These are phyloP conservation scores for Hapalemur alaotrensis DNA, from an alignment of 2,797 vertebrate genomes.

Conservation along the genomic window DNA sequence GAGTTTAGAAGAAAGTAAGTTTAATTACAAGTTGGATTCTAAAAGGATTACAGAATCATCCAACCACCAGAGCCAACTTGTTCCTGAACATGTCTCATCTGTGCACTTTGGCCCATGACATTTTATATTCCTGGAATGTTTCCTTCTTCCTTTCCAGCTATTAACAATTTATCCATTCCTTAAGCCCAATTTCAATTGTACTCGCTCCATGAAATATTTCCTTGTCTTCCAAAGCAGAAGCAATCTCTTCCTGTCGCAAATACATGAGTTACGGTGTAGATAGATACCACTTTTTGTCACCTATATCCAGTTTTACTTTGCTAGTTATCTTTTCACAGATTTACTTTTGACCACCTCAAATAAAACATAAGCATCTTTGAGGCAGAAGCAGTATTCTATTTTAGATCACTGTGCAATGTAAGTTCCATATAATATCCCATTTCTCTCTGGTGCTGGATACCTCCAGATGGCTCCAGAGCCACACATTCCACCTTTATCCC, in stretches of 20 bases:
- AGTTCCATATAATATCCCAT: not conserved
- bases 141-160: not conserved
- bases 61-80: not conserved
- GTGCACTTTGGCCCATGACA: not conserved
- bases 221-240: constrained; percentile 6
- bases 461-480: not conserved
- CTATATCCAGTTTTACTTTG: not conserved
- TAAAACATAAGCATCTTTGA: not conserved
- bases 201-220: not conserved
- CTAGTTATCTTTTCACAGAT: not conserved
- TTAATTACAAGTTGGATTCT: not conserved
- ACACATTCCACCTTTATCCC: not conserved
- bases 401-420: not conserved
- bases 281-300: not conserved
- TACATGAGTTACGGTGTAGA: not conserved
- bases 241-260: not conserved
- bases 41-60: not conserved
- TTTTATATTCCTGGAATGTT: not conserved
- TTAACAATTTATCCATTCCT: not conserved
- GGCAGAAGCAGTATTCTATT: not conserved
- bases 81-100: constrained; percentile 18
- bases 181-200: not conserved
- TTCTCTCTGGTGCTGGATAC: not conserved
- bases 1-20: not conserved
- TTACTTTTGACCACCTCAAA: not conserved